Conservation (phyloP, 2,797 vertebrate species). For the Cichlasoma orientale region DNA sequence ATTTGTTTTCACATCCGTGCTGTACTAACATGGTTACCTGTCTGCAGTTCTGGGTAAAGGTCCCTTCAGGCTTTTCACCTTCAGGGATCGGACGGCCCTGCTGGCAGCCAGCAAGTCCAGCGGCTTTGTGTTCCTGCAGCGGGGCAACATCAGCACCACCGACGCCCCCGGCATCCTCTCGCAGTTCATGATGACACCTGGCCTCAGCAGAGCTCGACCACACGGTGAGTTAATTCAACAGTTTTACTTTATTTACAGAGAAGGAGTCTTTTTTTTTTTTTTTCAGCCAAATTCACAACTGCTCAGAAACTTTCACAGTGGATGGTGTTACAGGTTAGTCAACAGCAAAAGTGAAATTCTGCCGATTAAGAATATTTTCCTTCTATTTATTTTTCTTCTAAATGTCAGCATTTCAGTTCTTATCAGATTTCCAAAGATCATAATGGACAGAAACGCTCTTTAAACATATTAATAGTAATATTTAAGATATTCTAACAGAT, state of each 20-base stretch:
- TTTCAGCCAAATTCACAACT: neutral
- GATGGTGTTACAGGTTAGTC: no score
- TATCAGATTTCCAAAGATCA: neutral
- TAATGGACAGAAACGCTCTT: no score
- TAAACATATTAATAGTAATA: no score
- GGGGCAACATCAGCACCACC: conserved; percentile 53
- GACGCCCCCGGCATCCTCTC: conserved; percentile 67
- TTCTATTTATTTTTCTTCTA: neutral
- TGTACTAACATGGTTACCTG: conserved; percentile 9
- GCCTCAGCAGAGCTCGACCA: conserved; percentile 86
- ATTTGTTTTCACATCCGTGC: neutral
- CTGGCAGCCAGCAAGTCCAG: conserved; percentile 77
- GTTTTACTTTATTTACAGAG: neutral
- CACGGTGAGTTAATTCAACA: conserved; percentile 80
- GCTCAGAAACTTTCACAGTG: neutral
- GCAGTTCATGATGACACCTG: conserved; percentile 93
- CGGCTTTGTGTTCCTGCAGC: conserved; percentile 77
- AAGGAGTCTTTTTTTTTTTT: neutral
- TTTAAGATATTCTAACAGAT: no score
- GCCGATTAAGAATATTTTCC: neutral
- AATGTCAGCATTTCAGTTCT: neutral
- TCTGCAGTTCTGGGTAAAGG: conserved; percentile 91
- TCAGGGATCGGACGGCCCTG: conserved; percentile 74
- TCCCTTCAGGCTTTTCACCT: conserved; percentile 87
- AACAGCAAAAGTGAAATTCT: neutral